Conservation (phyloP, 2,888 invertebrate species). For the Ceriagrion tenellum region DNA sequence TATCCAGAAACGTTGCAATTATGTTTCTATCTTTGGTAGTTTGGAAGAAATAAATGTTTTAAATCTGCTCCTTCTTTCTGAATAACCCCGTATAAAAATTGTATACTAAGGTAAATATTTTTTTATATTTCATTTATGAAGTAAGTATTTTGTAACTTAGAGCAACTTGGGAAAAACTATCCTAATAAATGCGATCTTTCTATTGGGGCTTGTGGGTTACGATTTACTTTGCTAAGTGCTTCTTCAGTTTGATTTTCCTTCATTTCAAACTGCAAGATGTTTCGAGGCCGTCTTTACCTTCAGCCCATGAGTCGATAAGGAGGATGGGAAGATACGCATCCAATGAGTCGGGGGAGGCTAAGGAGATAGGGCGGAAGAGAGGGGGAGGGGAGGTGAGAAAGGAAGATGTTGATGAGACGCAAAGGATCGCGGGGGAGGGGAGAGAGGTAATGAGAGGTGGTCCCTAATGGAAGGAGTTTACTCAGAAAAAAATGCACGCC, state of each 20-base stretch:
- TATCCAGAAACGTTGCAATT: no score
- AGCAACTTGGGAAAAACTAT: no score
- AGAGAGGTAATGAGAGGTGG: neutral
- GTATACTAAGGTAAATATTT: no score
- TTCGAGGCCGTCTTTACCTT: neutral
- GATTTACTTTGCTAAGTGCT: neutral
- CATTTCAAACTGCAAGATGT: neutral
- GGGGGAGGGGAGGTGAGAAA: neutral
- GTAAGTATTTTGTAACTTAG: no score
- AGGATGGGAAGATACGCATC: neutral
- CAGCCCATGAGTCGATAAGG: neutral
- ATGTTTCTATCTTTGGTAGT: no score
- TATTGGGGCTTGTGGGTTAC: no score
- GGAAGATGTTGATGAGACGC: neutral
- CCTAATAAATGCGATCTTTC: no score
- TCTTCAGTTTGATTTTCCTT: neutral
- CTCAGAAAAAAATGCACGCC: neutral
- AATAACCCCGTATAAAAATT: no score
- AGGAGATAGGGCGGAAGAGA: neutral
- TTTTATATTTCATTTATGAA: no score
- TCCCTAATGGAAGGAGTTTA: slow-evolving; percentile 29
- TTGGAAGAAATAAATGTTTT: no score
- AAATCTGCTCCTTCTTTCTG: no score
- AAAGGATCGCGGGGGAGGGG: neutral
- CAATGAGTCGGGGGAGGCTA: neutral